These are phyloP conservation scores for Drosophila anomalata DNA, from an alignment of 2,888 invertebrate species.

Conservation along the genomic window DNA sequence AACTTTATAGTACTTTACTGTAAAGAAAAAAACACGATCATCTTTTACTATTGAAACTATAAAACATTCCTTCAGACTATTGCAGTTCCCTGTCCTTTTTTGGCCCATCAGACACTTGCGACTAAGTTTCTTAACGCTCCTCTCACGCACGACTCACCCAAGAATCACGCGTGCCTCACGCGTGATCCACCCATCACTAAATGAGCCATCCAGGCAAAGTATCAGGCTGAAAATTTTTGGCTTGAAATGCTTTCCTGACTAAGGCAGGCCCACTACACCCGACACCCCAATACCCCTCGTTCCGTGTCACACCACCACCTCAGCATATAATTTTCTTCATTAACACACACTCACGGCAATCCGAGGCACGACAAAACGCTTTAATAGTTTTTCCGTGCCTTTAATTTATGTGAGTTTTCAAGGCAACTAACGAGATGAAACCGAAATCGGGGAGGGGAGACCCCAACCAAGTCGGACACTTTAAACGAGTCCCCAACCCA, in stretches of 20 bases:
- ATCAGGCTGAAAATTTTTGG: slow-evolving; percentile 34
- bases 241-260: slow-evolving; percentile 17
- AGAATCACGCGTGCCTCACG: background rate
- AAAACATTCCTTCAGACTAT: too few species aligned
- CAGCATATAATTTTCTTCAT: slow-evolving; percentile 66
- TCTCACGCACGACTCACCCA: background rate
- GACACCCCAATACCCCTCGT: background rate
- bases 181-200: background rate
- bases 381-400: slow-evolving; percentile 74
- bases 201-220: background rate
- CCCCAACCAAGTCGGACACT: slow-evolving; percentile 28
- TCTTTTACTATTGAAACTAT: too few species aligned
- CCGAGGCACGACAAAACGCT: slow-evolving; percentile 58
- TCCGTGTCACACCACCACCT: slow-evolving; percentile 3
- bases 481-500: slow-evolving; percentile 42
- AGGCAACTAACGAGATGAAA: slow-evolving; percentile 36
- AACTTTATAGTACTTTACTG: too few species aligned
- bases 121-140: too few species aligned
- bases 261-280: background rate
- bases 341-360: slow-evolving; percentile 46
- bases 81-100: too few species aligned
- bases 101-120: too few species aligned
- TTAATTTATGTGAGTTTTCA: slow-evolving; percentile 75
- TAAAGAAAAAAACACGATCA: too few species aligned
- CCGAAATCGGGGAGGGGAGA: background rate